These are phyloP conservation scores for Callinectes sapidus DNA, from an alignment of 2,888 invertebrate genomes.

Conservation along the genomic window DNA sequence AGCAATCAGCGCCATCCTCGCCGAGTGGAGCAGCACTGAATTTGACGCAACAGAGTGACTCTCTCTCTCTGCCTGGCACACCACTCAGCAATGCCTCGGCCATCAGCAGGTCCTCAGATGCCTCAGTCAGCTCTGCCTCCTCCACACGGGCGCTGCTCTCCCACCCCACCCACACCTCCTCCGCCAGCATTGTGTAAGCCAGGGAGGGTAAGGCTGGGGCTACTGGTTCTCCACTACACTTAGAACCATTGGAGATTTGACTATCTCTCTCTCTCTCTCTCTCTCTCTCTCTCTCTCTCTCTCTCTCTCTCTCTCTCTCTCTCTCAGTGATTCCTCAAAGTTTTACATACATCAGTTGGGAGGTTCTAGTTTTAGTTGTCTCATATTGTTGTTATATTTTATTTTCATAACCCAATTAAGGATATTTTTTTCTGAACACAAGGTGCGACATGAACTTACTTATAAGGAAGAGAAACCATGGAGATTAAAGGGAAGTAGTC, in stretches of 20 bases:
- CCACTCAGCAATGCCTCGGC: slow-evolving; percentile 71
- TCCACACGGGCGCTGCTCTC: slow-evolving; percentile 67
- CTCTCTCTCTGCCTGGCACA: slow-evolving; percentile 69
- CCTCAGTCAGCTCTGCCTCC: slow-evolving; percentile 69
- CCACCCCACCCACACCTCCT: slow-evolving; percentile 52
- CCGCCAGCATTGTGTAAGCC: slow-evolving; percentile 55
- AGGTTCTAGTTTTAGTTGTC: not conserved
- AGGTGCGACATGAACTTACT: not conserved
- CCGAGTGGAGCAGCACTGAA: slow-evolving; percentile 38
- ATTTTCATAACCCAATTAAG: not conserved
- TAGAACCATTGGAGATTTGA: not conserved
- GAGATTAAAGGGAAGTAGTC: not conserved
- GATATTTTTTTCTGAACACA: not conserved
- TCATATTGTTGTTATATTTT: not conserved
- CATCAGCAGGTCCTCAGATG: slow-evolving; percentile 67
- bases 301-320: no score
- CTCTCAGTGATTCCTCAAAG: not conserved
- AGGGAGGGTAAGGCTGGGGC: not conserved
- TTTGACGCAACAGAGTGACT: slow-evolving; percentile 59
- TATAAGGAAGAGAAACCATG: not conserved
- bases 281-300: not conserved
- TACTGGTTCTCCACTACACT: not conserved
- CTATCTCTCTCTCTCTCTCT: not conserved
- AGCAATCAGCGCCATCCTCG: slow-evolving; percentile 44
- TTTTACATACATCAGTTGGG: not conserved